Base-by-base conservation (phyloP, 2,888 invertebrate genomes). In the Notocelia uddmanniana region DNA sequence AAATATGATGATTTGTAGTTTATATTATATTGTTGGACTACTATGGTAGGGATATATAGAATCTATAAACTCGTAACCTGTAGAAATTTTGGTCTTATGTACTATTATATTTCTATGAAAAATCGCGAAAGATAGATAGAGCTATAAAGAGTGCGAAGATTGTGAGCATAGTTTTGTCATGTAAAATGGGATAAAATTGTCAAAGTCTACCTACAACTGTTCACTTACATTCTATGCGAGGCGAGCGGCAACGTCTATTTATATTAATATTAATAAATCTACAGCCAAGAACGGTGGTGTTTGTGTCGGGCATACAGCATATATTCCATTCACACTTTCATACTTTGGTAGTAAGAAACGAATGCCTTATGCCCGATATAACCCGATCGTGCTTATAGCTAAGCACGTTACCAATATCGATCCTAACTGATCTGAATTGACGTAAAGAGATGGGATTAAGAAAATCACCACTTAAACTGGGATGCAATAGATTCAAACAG, bases 161-260 rank as follows among this genome's bases (percentile, higher is more conserved):
- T 54, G 55, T 57, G 55, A 69, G 62, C 69, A 55, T 15, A 54
- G 54, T 21, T 19, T 54, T 19, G 62, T 69, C 69, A 48, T 69
- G 62, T 67, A 26, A n/a, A 57, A 45, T 19, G 63, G 34, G 34
- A 48, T 57, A 2, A 57, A 69, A 57, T 69, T 63, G 54, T 57
- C 55, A 57, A 18, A 15, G 5, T 21, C 31, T 69, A 57, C 41
- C 63, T 69, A 69, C 26, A 34, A n/a, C 23, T n/a, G 0, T 26
- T 52, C 8, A 31, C 59, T 59, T 59, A 45, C 59, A 23, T 48
- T 19, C 18, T 19, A 63, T 26, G 50, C 19, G 50, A 18, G 62
- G 31, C 19, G 31, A 34, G 62, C 31, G 31, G 50, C 19, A 50
- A 19, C 3, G 50, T 11, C 19, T 9, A 19, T 50, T 50, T 10